A percentile compares a stretch with the other conserved stretches of the same genome.
Conservation (phyloP, 2,888 invertebrate genomes). For the Aromia moschata region DNA sequence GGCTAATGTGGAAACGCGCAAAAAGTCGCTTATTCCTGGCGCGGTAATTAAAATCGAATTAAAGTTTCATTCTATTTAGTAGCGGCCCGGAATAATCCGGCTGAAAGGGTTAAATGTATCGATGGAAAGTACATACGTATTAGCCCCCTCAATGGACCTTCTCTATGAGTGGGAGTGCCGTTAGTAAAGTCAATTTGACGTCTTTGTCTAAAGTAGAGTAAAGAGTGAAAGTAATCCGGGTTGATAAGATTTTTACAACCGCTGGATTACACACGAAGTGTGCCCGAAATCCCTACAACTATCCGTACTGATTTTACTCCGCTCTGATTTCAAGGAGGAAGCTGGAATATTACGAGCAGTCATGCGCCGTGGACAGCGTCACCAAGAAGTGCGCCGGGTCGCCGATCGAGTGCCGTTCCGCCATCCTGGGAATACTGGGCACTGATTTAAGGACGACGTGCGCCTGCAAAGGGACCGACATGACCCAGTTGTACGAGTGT, state of each 20-base stretch:
- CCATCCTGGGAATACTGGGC: conserved; percentile 87
- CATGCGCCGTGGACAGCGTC: conserved; percentile 89
- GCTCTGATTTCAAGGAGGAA: too few relatives aligned
- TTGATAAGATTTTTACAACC: too few relatives aligned
- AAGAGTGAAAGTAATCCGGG: too few relatives aligned
- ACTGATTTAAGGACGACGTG: conserved; percentile 89
- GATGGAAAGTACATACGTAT: too few relatives aligned
- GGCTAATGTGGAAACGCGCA: conserved; percentile 12
- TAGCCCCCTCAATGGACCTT: too few relatives aligned
- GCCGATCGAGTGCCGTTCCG: conserved; percentile 83
- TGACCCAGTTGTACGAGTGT: conserved; percentile 86
- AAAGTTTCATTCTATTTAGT: not conserved
- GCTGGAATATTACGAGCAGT: conserved; percentile 88
- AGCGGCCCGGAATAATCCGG: not conserved
- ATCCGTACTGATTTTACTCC: too few relatives aligned
- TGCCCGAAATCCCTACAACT: too few relatives aligned
- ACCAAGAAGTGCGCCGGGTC: conserved; percentile 90
- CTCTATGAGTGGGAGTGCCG: too few relatives aligned
- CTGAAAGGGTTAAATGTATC: too few relatives aligned
- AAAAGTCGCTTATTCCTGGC: conserved; percentile 2
- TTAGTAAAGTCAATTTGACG: too few relatives aligned
- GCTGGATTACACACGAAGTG: too few relatives aligned
- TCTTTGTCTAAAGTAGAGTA: too few relatives aligned
- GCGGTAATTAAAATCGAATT: not conserved
- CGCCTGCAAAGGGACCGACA: conserved; percentile 87